A percentile compares a stretch with the other conserved stretches of the same genome.
phyloP scores from a whole-genome alignment of 2,113 vertebrate species.

The Chroicocephalus ridibundus region DNA sequence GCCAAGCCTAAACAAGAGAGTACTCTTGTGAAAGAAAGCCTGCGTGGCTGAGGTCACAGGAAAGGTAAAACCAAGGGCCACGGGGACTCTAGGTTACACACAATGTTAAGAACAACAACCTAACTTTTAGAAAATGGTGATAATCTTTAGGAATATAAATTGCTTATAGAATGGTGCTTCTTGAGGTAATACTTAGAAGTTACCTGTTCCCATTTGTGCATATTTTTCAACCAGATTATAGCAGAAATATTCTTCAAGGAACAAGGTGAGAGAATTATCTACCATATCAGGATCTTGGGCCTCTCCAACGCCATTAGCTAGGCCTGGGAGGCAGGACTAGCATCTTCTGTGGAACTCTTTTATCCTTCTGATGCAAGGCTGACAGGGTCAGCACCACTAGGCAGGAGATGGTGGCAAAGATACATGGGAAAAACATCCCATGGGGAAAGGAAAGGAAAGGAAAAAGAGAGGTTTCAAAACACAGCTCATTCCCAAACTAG shows the following conservation, averaged over 20 bases:
- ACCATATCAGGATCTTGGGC: background rate
- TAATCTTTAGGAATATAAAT: background rate
- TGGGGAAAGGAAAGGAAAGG: background rate
- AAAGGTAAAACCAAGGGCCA: background rate
- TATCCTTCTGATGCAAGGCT: background rate
- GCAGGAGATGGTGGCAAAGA: background rate
- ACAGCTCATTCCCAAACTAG: background rate
- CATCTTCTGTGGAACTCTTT: background rate
- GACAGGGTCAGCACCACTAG: background rate
- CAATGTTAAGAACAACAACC: background rate
- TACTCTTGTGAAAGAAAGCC: background rate
- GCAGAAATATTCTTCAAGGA: background rate
- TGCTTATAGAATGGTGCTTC: background rate
- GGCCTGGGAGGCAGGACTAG: background rate
- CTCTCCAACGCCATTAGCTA: background rate
- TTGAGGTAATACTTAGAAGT: background rate
- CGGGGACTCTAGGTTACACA: background rate
- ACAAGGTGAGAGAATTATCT: background rate
- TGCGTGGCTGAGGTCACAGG: background rate
- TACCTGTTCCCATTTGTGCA: accelerated
- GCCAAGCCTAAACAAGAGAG: background rate
- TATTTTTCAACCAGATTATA: background rate
- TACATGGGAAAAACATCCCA: background rate
- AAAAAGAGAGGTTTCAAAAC: background rate
- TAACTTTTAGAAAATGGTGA: background rate